These are phyloP conservation scores for Automeris io DNA, from an alignment of 2,888 invertebrate species.

Conservation along the genomic window DNA sequence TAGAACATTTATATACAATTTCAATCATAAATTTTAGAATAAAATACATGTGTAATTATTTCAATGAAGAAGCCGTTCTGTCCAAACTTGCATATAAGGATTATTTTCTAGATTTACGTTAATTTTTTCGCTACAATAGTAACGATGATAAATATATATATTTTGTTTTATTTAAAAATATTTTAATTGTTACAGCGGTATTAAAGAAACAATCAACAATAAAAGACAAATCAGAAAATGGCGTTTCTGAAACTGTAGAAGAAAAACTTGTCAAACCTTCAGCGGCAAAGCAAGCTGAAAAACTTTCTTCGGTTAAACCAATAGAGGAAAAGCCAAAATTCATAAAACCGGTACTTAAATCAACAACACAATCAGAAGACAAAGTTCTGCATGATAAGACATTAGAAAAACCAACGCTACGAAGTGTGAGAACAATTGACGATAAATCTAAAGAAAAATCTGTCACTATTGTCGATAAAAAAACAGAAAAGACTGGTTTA, in stretches of 20 bases:
- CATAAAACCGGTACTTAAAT: constrained; percentile 44
- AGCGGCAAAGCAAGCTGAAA: constrained; percentile 54
- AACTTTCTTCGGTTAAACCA: constrained; percentile 29
- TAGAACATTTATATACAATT: neutral
- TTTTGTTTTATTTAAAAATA: no score
- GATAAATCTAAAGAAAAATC: constrained; percentile 64
- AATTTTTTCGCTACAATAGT: no score
- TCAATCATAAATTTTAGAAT: neutral
- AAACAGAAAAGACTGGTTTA: constrained; percentile 45
- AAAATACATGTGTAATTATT: neutral
- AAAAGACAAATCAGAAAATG: constrained; percentile 61
- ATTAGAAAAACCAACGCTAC: constrained; percentile 48
- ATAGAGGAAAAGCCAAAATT: constrained; percentile 58
- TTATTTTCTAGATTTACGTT: no score
- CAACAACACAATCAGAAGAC: constrained; percentile 28
- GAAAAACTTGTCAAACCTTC: constrained; percentile 64
- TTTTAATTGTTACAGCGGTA: constrained; percentile 46
- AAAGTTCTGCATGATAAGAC: constrained; percentile 37
- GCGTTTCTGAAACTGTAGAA: constrained; percentile 47
- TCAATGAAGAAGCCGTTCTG: neutral
- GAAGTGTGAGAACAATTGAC: constrained; percentile 61
- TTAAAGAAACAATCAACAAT: constrained; percentile 67
- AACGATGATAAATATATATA: no score
- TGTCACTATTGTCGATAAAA: constrained; percentile 61
- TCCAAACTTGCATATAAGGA: no score